Base-by-base conservation (phyloP, 2,797 vertebrate species). In the Spondyliosoma cantharus region DNA sequence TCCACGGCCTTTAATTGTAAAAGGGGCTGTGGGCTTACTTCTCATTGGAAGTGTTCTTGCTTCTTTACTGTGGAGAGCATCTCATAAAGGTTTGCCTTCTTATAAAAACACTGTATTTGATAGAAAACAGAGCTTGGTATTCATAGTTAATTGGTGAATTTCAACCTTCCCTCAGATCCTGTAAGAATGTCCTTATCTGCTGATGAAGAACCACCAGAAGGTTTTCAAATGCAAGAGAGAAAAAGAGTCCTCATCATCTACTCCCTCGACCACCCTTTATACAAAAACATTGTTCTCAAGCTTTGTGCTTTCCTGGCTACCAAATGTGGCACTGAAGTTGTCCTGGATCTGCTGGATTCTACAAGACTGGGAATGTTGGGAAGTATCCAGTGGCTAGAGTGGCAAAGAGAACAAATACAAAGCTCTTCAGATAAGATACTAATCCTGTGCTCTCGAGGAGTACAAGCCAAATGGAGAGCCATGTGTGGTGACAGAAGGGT, bases 391-490 rank as follows among this genome's bases (percentile, higher is more conserved):
- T 99, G 98, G 98, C 92, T 99, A 64, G 93, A 96, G 32, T 94
- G 94, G 76, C 97, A 97, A 89, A 96, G 96, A 84, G 92, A 95
- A 68, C 94, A 95, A 73, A 96, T 97, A 70, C 92, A 95, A n/a
- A 93, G 90, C 7, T 92, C 94, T 0, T 93, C 96, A 7, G 96
- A 96, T 43, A 98, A 98, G 82, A 96, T 98, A 73, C 90, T 99
- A 24, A 87, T 99, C 80, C 90, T 99, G 37, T 99, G 98, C 73
- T 99, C 98, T 6, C 94, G 87, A 5, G 98, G 98, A 1, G 96
- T 97, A 4, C 93, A 90, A 42, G 96, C 96, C 72, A 99, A 99
- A 57, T 99, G 98, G 98, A 95, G 93, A 81, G 96, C 97, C 53
- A 97, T 98, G 95, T 96, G 97, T 0, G 94, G 95, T 3, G 90